Base-by-base conservation (phyloP, 2,888 invertebrate species). In the Apotomis turbidana region DNA sequence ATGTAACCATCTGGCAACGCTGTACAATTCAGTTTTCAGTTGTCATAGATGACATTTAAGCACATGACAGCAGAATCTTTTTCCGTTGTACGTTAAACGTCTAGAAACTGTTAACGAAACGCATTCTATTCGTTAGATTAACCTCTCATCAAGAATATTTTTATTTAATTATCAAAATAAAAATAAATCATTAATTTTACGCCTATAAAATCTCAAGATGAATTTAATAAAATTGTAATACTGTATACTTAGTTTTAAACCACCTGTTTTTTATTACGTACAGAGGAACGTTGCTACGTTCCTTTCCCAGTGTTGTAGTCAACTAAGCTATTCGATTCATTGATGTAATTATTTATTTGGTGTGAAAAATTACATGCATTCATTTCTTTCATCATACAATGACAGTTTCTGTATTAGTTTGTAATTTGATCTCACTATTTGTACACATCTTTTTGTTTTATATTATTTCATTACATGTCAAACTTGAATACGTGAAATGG, bases 401-500 rank as follows among this genome's bases (percentile, higher is more conserved):
- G 2, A 27, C 27, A 27, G 27, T 27, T 27, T 27, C 27, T 27
- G 27, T 27, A 27, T 27, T 27, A 1, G 2, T 27, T 27, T 1
- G 27, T 27, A 27, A 27, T 27, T 27, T 27, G 27, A 27, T 27
- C 27, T 27, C 27, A 27, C 27, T 27, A 27, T 27, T 27, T 27
- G 27, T 27, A 27, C 27, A 27, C 27, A 27, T 27, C 27, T 8
- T 9, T 49, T 49, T 3, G 12, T 38, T 38, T 58, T 58, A 27
- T 9, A 58, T 38, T 38, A 38, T 57, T 10, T 8, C 13, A 27
- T 4, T 3, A 12, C 3, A n/a, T 13, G 71, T 71, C 71, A 71
- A 68, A n/a, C 4, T 44, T 8, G n/a, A 6, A 49, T 38, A 57
- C 61, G 71, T 71, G 27, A 27, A 71, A 68, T 41, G 71, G 61